phyloP scores from a whole-genome alignment of 2,888 invertebrate genomes.

The Lochmaea crataegi region DNA sequence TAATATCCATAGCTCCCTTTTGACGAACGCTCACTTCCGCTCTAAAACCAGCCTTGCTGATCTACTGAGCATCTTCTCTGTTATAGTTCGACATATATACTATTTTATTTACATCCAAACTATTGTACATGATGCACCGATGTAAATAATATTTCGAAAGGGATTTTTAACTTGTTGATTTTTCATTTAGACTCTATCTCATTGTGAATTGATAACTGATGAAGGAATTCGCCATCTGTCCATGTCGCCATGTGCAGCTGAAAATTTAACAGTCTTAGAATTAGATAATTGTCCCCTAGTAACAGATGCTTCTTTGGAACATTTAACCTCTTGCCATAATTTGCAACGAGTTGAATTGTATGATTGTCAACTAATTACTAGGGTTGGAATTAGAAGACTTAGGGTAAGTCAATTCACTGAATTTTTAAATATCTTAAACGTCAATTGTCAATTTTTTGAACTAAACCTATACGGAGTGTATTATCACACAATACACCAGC shows the following conservation, averaged over 20 bases:
- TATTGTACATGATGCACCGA: too few species aligned
- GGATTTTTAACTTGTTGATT: neutral
- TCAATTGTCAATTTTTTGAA: too few species aligned
- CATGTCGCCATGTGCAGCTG: slow-evolving; percentile 92
- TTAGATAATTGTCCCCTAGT: slow-evolving; percentile 99
- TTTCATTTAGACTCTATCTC: slow-evolving; percentile 88
- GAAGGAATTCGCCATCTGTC: slow-evolving; percentile 96
- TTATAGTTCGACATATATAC: too few species aligned
- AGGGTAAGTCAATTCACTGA: slow-evolving; percentile 73
- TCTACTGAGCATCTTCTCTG: too few species aligned
- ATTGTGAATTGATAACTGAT: slow-evolving; percentile 98
- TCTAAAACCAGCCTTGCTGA: too few species aligned
- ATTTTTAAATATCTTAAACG: too few species aligned
- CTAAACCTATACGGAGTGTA: too few species aligned
- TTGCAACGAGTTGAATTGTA: slow-evolving; percentile 97
- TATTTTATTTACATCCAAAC: too few species aligned
- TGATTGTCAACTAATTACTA: slow-evolving; percentile 98
- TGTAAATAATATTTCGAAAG: too few species aligned
- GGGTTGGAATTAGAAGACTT: slow-evolving; percentile 94
- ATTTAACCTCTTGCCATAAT: slow-evolving; percentile 93
- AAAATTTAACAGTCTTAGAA: slow-evolving; percentile 93
- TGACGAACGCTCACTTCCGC: too few species aligned
- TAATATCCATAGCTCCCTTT: too few species aligned
- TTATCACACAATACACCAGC: too few species aligned
- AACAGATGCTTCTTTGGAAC: slow-evolving; percentile 95